phyloP scores from a whole-genome alignment of 2,888 invertebrate species.

The Amiota communis region DNA sequence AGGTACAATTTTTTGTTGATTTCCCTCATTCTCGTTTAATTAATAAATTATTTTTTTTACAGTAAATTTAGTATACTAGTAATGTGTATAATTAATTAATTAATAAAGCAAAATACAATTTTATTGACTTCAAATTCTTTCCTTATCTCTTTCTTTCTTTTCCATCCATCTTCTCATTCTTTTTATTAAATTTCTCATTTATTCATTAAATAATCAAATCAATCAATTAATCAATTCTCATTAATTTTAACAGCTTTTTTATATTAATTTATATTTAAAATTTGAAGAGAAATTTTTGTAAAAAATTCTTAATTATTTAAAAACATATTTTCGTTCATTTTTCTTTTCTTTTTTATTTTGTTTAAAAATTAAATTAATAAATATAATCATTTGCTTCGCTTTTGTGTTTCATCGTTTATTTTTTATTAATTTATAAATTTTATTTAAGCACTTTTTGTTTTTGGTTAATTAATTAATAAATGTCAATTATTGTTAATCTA shows the following conservation, averaged over 20 bases:
- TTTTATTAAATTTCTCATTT: no score
- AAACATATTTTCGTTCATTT: conserved; percentile 1
- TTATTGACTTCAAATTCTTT: not conserved
- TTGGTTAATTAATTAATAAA: not conserved
- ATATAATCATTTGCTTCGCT: not conserved
- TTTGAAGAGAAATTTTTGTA: no score
- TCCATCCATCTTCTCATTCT: not conserved
- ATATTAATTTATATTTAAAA: no score
- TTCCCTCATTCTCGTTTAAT: conserved; percentile 4
- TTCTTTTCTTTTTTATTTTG: not conserved
- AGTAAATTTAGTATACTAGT: conserved; percentile 22
- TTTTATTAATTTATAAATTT: not conserved
- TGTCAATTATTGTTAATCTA: not conserved
- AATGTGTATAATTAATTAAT: conserved; percentile 39
- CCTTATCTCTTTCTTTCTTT: not conserved
- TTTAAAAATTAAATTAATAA: no score
- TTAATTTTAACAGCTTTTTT: no score
- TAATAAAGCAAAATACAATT: conserved; percentile 41
- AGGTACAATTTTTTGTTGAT: conserved; percentile 59
- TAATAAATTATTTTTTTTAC: conserved; percentile 37
- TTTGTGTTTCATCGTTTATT: not conserved
- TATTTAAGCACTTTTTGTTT: not conserved
- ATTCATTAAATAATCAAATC: no score
- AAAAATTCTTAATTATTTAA: no score
- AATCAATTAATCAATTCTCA: no score